Percentiles rank a stretch among this genome's conserved stretches.
Evolutionary conservation across 1,140 invertebrate species (phyloP).

Genomic region (Oscheius sp.): DNA sequence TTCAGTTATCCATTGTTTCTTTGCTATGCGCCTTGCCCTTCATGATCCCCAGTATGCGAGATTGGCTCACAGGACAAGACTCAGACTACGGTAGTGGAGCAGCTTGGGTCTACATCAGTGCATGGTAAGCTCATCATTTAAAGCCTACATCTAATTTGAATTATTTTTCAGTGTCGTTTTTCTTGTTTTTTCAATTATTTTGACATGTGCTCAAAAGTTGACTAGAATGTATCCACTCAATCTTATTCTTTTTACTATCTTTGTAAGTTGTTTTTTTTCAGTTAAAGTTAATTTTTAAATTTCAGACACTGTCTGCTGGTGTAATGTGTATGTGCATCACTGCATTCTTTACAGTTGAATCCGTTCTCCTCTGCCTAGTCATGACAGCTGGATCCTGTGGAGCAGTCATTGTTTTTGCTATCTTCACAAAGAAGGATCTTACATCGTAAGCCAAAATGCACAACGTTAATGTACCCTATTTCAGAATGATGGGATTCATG

Average conservation of each 20-base stretch:
- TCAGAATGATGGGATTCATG: slow-evolving; percentile 46
- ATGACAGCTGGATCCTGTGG: slow-evolving; percentile 54
- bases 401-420: slow-evolving; percentile 53
- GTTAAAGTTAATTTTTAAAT: not conserved
- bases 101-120: slow-evolving; percentile 39
- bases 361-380: slow-evolving; percentile 48
- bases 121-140: slow-evolving; percentile 29
- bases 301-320: slow-evolving; percentile 52
- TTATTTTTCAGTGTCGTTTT: slow-evolving; percentile 47
- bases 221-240: slow-evolving; percentile 52
- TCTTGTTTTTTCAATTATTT: slow-evolving; percentile 53
- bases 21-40: slow-evolving; percentile 52
- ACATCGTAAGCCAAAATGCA: slow-evolving; percentile 18
- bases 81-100: slow-evolving; percentile 19
- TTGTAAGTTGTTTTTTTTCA: slow-evolving; percentile 37
- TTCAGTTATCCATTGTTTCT: slow-evolving; percentile 55
- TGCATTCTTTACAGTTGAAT: slow-evolving; percentile 41
- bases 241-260: slow-evolving; percentile 51
- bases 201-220: slow-evolving; percentile 58
- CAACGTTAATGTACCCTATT: not conserved
- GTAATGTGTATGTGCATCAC: slow-evolving; percentile 49
- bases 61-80: not conserved
- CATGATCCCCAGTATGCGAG: slow-evolving; percentile 37
- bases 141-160: slow-evolving; percentile 10
- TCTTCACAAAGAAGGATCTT: slow-evolving; percentile 53